Evolutionary conservation across 2,113 vertebrate genomes (phyloP).

Genomic region (Agapornis roseicollis): DNA sequence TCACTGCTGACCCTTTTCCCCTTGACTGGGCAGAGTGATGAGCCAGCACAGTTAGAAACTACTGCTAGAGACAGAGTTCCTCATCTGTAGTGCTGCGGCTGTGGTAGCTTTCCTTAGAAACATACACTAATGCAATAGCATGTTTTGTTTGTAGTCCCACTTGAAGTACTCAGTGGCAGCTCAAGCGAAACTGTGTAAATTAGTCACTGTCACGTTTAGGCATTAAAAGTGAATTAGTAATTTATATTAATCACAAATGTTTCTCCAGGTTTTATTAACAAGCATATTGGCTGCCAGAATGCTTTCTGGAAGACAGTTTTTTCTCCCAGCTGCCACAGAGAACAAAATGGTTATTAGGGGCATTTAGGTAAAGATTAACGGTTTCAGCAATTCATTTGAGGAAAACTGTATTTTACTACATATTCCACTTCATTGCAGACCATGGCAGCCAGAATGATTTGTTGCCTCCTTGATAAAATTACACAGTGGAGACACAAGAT

Average conservation of each 20-base stretch:
- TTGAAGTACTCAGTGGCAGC: conserved; percentile 59
- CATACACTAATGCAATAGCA: background rate
- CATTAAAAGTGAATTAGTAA: conserved; percentile 77
- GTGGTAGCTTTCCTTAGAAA: background rate
- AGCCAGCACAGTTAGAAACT: background rate
- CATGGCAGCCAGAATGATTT: conserved; percentile 71
- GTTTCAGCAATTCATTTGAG: conserved; percentile 77
- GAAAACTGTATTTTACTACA: conserved; percentile 75
- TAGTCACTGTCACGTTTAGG: conserved; percentile 69
- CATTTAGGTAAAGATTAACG: conserved; percentile 86
- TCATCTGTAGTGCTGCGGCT: background rate
- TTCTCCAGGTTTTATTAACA: conserved; percentile 79
- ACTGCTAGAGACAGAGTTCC: background rate
- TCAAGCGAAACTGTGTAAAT: conserved; percentile 69
- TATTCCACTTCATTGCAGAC: conserved; percentile 69
- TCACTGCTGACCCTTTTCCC: background rate
- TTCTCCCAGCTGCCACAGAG: conserved; percentile 57
- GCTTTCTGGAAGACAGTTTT: conserved; percentile 74
- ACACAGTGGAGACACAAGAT: conserved; percentile 70
- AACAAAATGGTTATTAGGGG: conserved; percentile 73
- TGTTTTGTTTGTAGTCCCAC: background rate
- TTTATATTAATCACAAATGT: conserved; percentile 79
- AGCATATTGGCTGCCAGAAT: conserved; percentile 72
- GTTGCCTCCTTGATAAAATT: conserved; percentile 79
- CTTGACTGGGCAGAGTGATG: background rate